phyloP scores from a whole-genome alignment of 2,797 vertebrate species.

The Eulemur rubriventer region DNA sequence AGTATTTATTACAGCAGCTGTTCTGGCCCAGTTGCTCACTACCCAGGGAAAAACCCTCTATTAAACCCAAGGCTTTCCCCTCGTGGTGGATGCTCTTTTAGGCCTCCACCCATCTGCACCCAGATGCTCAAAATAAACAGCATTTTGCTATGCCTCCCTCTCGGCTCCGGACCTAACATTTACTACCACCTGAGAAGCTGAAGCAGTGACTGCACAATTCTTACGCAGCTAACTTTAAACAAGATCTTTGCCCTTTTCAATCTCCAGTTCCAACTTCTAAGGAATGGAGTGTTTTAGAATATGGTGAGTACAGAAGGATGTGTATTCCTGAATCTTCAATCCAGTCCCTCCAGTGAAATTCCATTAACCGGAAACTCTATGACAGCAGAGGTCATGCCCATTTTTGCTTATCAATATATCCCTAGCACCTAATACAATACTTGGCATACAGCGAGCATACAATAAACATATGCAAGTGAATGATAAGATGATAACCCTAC shows the following conservation, averaged over 20 bases:
- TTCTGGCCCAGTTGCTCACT: too few species aligned
- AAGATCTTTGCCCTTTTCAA: neutral
- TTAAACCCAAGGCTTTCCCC: too few species aligned
- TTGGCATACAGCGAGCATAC: neutral
- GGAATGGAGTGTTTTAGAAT: conserved; percentile 4
- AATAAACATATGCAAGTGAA: neutral
- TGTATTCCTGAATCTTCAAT: neutral
- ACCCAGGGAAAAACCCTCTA: too few species aligned
- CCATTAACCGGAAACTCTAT: neutral
- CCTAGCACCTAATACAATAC: neutral
- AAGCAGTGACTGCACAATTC: neutral
- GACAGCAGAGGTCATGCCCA: neutral
- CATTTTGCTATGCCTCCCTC: too few species aligned
- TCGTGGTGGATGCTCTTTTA: too few species aligned
- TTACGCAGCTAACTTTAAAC: neutral
- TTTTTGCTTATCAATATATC: neutral
- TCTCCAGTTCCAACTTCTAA: conserved; percentile 8
- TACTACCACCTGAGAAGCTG: neutral
- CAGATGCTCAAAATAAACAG: too few species aligned
- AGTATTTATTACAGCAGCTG: too few species aligned
- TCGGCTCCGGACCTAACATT: too few species aligned
- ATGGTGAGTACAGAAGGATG: neutral
- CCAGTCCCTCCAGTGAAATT: conserved; percentile 16
- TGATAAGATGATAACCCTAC: neutral
- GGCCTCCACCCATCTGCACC: too few species aligned